A percentile compares a stretch with the other conserved stretches of the same genome.
Conservation (phyloP, 2,113 vertebrate species). For the Leiothrix lutea region DNA sequence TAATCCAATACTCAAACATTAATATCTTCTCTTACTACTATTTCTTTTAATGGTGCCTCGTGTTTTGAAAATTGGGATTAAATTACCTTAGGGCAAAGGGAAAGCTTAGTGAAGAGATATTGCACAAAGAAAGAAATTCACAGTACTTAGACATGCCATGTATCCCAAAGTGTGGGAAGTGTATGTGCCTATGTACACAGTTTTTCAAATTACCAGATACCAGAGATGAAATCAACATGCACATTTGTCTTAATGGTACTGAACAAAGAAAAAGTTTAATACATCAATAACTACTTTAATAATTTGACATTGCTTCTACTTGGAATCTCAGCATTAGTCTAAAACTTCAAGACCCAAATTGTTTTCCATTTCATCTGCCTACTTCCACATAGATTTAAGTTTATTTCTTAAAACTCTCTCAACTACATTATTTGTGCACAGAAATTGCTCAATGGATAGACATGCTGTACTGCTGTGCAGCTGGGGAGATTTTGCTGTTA, state of each 20-base stretch:
- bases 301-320: background rate
- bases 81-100: background rate
- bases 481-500: background rate
- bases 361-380: background rate
- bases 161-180: background rate
- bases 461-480: background rate
- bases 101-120: background rate
- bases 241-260: background rate
- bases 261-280: background rate
- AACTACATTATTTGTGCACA: background rate
- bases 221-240: background rate
- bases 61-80: background rate
- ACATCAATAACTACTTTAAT: background rate
- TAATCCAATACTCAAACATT: background rate
- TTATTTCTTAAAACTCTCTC: background rate
- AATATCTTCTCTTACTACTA: background rate
- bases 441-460: background rate
- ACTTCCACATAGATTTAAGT: background rate
- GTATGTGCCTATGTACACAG: fast-evolving
- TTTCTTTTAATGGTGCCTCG: background rate
- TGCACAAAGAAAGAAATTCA: background rate
- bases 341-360: background rate
- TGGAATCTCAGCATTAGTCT: background rate
- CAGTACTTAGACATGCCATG: background rate
- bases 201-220: background rate